phyloP scores from a whole-genome alignment of 2,888 invertebrate genomes.

The Cerastis leucographa region DNA sequence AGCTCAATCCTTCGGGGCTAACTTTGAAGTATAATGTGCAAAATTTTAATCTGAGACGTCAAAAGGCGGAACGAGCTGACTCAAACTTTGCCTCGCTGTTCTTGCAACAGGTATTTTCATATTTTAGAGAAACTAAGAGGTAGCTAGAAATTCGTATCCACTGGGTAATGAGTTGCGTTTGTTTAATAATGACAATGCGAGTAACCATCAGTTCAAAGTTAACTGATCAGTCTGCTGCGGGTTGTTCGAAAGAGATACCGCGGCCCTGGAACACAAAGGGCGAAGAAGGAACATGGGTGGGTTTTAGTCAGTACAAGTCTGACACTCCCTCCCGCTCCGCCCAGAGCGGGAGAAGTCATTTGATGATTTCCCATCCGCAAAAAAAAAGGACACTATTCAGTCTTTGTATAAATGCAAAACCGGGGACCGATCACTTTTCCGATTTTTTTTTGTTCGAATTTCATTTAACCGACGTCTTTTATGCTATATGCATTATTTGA shows the following conservation, averaged over 20 bases:
- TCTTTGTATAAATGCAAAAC: neutral
- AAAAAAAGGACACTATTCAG: neutral
- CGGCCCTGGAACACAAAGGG: too few relatives aligned
- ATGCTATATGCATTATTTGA: too few relatives aligned
- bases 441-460: too few relatives aligned
- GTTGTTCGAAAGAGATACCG: too few relatives aligned
- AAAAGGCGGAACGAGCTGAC: slow-evolving; percentile 38
- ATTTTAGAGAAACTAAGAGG: slow-evolving; percentile 20
- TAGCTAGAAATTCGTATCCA: neutral
- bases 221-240: too few relatives aligned
- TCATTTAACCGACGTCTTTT: too few relatives aligned
- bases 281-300: too few relatives aligned
- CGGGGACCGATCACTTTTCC: too few relatives aligned
- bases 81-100: slow-evolving; percentile 52
- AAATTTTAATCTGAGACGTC: slow-evolving; percentile 56
- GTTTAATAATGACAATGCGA: neutral
- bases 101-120: slow-evolving; percentile 59
- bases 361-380: too few relatives aligned
- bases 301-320: too few relatives aligned
- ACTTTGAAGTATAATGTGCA: slow-evolving; percentile 57
- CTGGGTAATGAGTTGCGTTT: neutral
- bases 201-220: neutral
- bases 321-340: too few relatives aligned
- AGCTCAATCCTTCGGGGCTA: slow-evolving; percentile 19
- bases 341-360: too few relatives aligned